Base-by-base conservation (phyloP, 2,797 vertebrate genomes). In the Falco naumanni region DNA sequence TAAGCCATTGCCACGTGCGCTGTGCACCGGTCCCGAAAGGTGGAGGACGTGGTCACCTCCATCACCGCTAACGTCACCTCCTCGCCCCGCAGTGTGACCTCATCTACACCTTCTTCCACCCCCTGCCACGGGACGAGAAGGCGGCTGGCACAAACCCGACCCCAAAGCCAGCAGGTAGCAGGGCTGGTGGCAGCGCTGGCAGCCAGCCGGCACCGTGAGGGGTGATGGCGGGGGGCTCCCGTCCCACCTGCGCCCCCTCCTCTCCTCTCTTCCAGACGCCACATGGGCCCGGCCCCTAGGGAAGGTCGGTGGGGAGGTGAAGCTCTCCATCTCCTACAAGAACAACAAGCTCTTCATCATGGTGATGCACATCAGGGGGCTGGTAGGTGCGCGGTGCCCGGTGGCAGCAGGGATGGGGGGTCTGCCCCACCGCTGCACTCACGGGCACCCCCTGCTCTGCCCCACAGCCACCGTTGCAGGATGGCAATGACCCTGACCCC, bases 281-380 rank as follows among this genome's bases (percentile, higher is more conserved):
- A 97, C 97, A 0, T 99, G 99, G 99, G 97, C 98, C 95, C 98
- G 98, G 11, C 97, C 98, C 6, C 92, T 99, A 9, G 99, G 98
- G 24, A 99, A 98, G 90, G 98, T 99, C 4, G 98, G 98, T 1
- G 99, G 99, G 6, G 99, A 99, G 94, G 99, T 99, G 93, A 99
- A 99, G 86, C 98, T 99, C 29, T 99, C 99, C 53, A 98, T 99
- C 96, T 99, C 98, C 96, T 99, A 99, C 97, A 99, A 99, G 97
- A 99, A 98, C 84, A 98, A 99, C 92, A 99, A 99, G 53, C 99
- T 99, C 64, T 99, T 99, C 98, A 99, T 99, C 97, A 99, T 99
- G 99, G 99, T 99, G 90, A 99, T 99, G 99, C 99, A 99, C 98
- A 99, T 99, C 51, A 97, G 99, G 84, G 99, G 98, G 56, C 98